Base-by-base conservation (phyloP, 2,888 invertebrate genomes). In the Sphaerophoria rueppellii region DNA sequence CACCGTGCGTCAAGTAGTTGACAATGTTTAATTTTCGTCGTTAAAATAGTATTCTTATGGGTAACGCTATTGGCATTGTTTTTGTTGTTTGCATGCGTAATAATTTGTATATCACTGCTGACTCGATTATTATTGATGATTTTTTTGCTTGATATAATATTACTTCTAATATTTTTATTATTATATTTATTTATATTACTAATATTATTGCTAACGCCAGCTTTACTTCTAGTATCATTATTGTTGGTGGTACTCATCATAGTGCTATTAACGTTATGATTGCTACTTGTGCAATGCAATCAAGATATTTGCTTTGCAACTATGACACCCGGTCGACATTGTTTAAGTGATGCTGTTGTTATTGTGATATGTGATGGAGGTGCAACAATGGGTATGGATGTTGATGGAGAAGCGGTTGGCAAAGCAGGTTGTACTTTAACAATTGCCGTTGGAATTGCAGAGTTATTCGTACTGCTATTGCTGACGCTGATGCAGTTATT, bases 251-350 rank as follows among this genome's bases (percentile, higher is more conserved):
- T 85, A 78, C 80, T 78, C 74, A 67, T 82, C 67, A 71, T 78
- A 83, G 55, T 82, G 85, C 80, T 86, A 70, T 86, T 80, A 76
- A 58, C 67, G 58, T 40, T 69, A 75, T 80, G 81, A 86, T 55
- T 63, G 32, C 75, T 86, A 72, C 55, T 87, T 72, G 63, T 80
- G 88, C 87, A 82, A 87, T 88, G 89, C 88, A 95, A 93, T 95
- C 95, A 95, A 94, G 95, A 95, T 90, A 93, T 92, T 91, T 96
- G 96, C 92, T 97, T 97, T 79, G 96, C 97, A 81, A 98, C 97
- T 89, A 98, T 98, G 83, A 98, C 98, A 86, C 97, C 97, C 32
- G 97, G 97, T 89, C 97, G 95, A 89, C 95, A 95, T 89, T 95
- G 95, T 91, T 93, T 95, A 87, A 92, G 93, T 88, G 91, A 87